Percentiles rank a stretch among this genome's conserved stretches.
These are phyloP conservation scores for Berghia stephanieae DNA, from an alignment of 1,140 invertebrate species.

Conservation along the genomic window DNA sequence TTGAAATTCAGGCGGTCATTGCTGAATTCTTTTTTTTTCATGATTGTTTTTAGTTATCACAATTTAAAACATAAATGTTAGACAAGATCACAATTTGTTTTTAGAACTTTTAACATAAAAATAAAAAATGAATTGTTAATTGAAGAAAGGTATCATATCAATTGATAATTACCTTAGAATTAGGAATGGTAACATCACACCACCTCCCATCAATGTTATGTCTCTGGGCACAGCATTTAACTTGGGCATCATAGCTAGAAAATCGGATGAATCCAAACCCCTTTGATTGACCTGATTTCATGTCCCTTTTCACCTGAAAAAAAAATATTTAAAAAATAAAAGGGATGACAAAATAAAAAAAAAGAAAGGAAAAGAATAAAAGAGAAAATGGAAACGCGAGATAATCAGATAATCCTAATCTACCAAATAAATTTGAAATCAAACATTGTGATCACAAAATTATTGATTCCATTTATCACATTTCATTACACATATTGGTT, in stretches of 20 bases:
- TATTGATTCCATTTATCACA: too few relatives aligned
- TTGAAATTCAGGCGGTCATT: too few relatives aligned
- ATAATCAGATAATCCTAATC: too few relatives aligned
- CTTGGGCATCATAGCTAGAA: slow-evolving; percentile 66
- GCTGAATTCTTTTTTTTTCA: too few relatives aligned
- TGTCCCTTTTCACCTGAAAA: slow-evolving; percentile 68
- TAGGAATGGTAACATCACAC: slow-evolving; percentile 96
- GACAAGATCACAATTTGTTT: too few relatives aligned
- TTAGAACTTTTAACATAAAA: too few relatives aligned
- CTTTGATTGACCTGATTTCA: slow-evolving; percentile 65
- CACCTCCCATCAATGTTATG: slow-evolving; percentile 96
- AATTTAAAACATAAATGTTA: too few relatives aligned
- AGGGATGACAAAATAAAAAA: neutral
- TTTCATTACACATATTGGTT: too few relatives aligned
- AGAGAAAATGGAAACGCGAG: too few relatives aligned
- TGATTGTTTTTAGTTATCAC: too few relatives aligned
- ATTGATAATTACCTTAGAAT: slow-evolving; percentile 61
- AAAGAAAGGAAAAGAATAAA: neutral
- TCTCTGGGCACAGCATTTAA: slow-evolving; percentile 67
- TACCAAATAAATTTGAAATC: too few relatives aligned
- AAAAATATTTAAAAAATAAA: neutral
- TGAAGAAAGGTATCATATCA: neutral
- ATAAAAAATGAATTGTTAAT: too few relatives aligned
- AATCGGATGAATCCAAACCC: slow-evolving; percentile 70
- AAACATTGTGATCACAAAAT: neutral